Evolutionary conservation across 2,113 vertebrate species (phyloP), one percentile per base, ranked within the genome.

Genomic region (Campylomormyrus numenius): DNA sequence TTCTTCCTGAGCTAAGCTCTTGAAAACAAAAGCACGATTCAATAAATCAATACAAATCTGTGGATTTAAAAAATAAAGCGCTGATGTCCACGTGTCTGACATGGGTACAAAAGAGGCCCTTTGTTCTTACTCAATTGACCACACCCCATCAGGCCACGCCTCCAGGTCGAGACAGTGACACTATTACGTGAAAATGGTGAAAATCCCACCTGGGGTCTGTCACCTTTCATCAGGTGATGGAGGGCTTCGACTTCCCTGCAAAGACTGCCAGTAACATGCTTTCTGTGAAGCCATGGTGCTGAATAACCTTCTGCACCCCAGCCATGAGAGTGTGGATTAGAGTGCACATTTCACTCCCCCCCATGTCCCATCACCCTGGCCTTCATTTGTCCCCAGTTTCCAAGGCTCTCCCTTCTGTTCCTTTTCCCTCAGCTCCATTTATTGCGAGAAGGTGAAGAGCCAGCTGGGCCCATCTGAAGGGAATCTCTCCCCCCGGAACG

Each of bases 401-500:
- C 80, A 74, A 50, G 10, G 35, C 13, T 42, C 39, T 50, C 17
- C 1, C 58, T 83, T 85, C 74, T 74, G 53, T 1, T 19, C 13
- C 66, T 89, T 50, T 39, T 39, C 46, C 70, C 46, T 7, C 31
- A 77, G 35, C 53, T 50, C 49, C 50, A 80, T 91, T 91, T 84
- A 91, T 35, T 89, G 87, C 31, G 48, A 39, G 11, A 35, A 52
- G n/a, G n/a, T 84, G 86, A 89, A 88, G 74, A 88, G 50, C 84
- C 83, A 89, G 21, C 11, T 89, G 50, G 53, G 87, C 58, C 90
- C 86, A 52, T 91, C 87, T 77, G n/a, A 35, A 86, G 88, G 80
- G 90, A 91, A 84, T 90, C 58, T 90, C 91, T 70, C 89, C 80
- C 88, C 58, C 58, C 89, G 52, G 66, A 70, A 91, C 42, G 39